Conservation (phyloP, 2,888 invertebrate species). For the Mythimna loreyi region DNA sequence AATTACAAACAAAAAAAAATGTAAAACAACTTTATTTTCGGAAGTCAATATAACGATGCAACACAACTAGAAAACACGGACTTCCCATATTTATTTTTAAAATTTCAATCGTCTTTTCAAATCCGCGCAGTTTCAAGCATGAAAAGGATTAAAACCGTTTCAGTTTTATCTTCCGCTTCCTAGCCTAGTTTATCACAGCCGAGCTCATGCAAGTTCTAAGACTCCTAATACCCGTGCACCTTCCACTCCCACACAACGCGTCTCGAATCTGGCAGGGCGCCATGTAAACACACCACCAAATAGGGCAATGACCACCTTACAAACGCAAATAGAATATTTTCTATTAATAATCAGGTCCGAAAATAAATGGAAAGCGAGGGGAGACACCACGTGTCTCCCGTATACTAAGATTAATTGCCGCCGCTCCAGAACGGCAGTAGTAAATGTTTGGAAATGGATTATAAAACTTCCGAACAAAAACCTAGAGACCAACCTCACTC, state of each 20-base stretch:
- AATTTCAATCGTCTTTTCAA: conserved; percentile 35
- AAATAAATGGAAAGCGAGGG: conserved; percentile 83
- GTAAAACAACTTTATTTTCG: too few species aligned
- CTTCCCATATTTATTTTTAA: too few species aligned
- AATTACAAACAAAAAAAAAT: too few species aligned
- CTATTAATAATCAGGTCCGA: conserved; percentile 84
- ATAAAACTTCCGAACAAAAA: conserved; percentile 52
- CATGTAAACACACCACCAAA: conserved; percentile 89
- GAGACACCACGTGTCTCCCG: conserved; percentile 82
- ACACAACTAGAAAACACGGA: too few species aligned
- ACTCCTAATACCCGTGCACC: conserved; percentile 51
- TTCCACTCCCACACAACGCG: conserved; percentile 63
- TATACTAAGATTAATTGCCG: conserved; percentile 80
- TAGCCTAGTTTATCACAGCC: conserved; percentile 42
- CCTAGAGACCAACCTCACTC: conserved; percentile 26
- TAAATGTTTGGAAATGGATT: conserved; percentile 52
- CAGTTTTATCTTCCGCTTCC: conserved; percentile 48
- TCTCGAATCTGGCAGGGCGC: conserved; percentile 80
- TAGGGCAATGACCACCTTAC: conserved; percentile 88
- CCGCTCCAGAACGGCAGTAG: conserved; percentile 52
- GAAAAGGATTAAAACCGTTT: conserved; percentile 30
- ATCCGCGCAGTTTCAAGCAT: conserved; percentile 14
- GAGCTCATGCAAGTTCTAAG: conserved; percentile 60
- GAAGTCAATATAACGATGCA: too few species aligned
- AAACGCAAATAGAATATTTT: conserved; percentile 84